A percentile compares a stretch with the other conserved stretches of the same genome.
These are phyloP conservation scores for Erpobdella octoculata DNA, from an alignment of 2,888 invertebrate species.

Conservation along the genomic window DNA sequence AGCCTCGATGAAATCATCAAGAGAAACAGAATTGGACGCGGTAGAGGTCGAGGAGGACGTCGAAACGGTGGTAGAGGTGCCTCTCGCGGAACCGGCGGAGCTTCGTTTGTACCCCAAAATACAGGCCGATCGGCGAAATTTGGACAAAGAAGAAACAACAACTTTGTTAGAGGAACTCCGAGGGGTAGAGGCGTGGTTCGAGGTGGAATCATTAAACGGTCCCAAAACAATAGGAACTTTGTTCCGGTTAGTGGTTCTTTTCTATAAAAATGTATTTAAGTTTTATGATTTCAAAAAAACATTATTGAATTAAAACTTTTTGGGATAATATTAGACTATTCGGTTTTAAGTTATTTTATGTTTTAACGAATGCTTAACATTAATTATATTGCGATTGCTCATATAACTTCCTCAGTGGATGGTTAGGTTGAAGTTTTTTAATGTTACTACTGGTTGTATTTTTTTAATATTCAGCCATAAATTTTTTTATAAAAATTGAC, in stretches of 20 bases:
- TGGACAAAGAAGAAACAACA: neutral
- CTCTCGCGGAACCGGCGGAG: slow-evolving; percentile 47
- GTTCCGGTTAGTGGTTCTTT: slow-evolving; percentile 14
- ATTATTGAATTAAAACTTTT: too few species aligned
- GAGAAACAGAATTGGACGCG: slow-evolving; percentile 53
- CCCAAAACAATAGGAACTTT: neutral
- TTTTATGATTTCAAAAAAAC: too few species aligned
- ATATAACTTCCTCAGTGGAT: neutral
- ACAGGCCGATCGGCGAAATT: neutral
- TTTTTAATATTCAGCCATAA: too few species aligned
- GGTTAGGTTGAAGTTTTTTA: neutral
- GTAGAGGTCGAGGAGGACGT: slow-evolving; percentile 55
- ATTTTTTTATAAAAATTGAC: neutral
- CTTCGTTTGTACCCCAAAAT: slow-evolving; percentile 47
- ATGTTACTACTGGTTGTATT: too few species aligned
- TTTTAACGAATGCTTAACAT: neutral
- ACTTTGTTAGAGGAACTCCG: slow-evolving; percentile 9
- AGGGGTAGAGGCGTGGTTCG: slow-evolving; percentile 38
- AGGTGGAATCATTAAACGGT: slow-evolving; percentile 45
- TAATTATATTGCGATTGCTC: neutral
- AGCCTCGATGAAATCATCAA: slow-evolving; percentile 93
- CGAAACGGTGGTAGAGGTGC: slow-evolving; percentile 48
- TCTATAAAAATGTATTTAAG: too few species aligned
- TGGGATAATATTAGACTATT: too few species aligned
- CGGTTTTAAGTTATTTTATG: too few species aligned